A percentile compares a stretch with the other conserved stretches of the same genome.
These are phyloP conservation scores for Orthosia gracilis DNA, from an alignment of 2,888 invertebrate species.

Conservation along the genomic window DNA sequence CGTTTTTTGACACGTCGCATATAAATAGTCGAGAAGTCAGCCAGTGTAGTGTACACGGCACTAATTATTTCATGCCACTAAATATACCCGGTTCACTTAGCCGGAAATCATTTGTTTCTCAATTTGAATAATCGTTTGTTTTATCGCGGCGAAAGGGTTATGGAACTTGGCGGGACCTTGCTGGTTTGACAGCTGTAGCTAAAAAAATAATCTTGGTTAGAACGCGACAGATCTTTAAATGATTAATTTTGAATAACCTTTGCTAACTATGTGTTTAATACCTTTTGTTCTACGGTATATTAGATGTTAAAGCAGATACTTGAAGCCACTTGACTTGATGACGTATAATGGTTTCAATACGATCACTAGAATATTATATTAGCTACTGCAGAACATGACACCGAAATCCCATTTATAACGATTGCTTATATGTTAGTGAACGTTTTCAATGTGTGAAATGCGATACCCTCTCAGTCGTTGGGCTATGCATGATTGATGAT, in stretches of 20 bases:
- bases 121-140: conserved; percentile 83
- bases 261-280: conserved; percentile 11
- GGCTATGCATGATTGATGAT: conserved; percentile 87
- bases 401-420: conserved; percentile 69
- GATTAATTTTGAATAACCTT: conserved; percentile 49
- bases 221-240: conserved; percentile 47
- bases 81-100: conserved; percentile 73
- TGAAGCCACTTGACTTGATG: conserved; percentile 19
- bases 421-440: conserved; percentile 67
- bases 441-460: conserved; percentile 82
- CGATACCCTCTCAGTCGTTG: conserved; percentile 80
- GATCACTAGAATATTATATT: conserved; percentile 28
- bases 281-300: conserved; percentile 26
- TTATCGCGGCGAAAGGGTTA: conserved; percentile 81
- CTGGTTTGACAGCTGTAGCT: conserved; percentile 66
- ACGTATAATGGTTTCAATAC: conserved; percentile 31
- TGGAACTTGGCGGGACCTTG: conserved; percentile 78
- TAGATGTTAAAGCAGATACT: conserved; percentile 2
- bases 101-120: conserved; percentile 88
- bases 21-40: conserved; percentile 85
- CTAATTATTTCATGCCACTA: conserved; percentile 84
- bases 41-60: conserved; percentile 72
- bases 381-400: conserved; percentile 59
- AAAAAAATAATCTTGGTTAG: conserved; percentile 50
- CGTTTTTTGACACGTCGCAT: conserved; percentile 90